Evolutionary conservation across 1,140 invertebrate genomes (phyloP).

Genomic region (Formica exsecta): DNA sequence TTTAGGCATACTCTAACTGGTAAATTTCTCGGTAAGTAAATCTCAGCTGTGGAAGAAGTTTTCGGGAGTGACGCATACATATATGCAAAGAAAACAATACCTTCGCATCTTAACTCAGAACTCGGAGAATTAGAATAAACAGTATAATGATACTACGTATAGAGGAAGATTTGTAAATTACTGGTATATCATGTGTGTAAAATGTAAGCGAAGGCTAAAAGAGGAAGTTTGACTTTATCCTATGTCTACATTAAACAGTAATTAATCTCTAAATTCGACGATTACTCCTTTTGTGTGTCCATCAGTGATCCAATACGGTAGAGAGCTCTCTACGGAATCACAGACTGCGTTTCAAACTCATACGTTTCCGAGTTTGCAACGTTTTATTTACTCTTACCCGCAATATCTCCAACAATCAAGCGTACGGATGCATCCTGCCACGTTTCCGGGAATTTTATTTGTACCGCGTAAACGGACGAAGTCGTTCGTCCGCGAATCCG

Average conservation of each 20-base stretch:
- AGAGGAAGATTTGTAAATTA: neutral
- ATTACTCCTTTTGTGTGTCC: neutral
- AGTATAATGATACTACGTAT: neutral
- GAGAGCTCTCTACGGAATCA: slow-evolving; percentile 17
- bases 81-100: neutral
- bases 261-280: slow-evolving; percentile 34
- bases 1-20: slow-evolving; percentile 5
- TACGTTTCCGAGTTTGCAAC: slow-evolving; percentile 22
- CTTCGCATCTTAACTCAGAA: neutral
- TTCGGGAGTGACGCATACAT: no score
- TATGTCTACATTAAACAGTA: neutral
- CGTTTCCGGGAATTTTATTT: slow-evolving; percentile 61
- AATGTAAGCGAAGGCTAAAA: neutral
- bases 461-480: slow-evolving; percentile 61
- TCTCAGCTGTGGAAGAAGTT: neutral
- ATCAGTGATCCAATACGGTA: slow-evolving; percentile 23
- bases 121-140: neutral
- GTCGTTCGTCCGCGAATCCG: slow-evolving; percentile 49
- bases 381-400: slow-evolving; percentile 55
- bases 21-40: slow-evolving; percentile 26
- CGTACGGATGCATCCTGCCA: slow-evolving; percentile 35
- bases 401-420: slow-evolving; percentile 61
- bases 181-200: neutral
- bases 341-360: slow-evolving; percentile 8
- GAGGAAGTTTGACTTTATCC: neutral